These are phyloP conservation scores for Oryzaephilus surinamensis DNA, from an alignment of 1,140 invertebrate species.

Conservation along the genomic window DNA sequence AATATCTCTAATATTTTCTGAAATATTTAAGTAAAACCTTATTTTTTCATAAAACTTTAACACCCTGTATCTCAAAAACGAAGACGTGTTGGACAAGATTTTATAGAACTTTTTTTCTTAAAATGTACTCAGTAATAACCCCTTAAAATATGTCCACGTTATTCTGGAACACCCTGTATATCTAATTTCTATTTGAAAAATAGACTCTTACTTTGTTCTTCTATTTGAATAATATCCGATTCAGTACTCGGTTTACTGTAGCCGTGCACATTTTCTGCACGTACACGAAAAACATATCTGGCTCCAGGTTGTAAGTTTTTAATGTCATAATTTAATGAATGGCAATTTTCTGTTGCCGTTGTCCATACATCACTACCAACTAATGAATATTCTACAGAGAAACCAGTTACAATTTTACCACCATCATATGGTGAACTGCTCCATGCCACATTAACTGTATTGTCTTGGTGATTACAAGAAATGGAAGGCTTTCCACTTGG, in stretches of 20 bases:
- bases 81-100: too few relatives aligned
- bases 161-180: too few relatives aligned
- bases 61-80: too few relatives aligned
- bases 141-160: too few relatives aligned
- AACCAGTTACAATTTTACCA: slow-evolving; percentile 73
- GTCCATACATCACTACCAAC: slow-evolving; percentile 45
- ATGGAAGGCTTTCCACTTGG: slow-evolving; percentile 57
- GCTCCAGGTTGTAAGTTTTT: slow-evolving; percentile 43
- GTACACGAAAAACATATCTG: slow-evolving; percentile 60
- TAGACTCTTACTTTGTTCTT: slow-evolving; percentile 31
- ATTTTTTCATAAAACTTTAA: too few relatives aligned
- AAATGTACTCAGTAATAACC: too few relatives aligned
- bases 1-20: too few relatives aligned
- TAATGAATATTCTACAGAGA: slow-evolving; percentile 62
- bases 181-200: too few relatives aligned
- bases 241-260: slow-evolving; percentile 55
- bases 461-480: slow-evolving; percentile 35
- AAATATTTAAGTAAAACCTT: too few relatives aligned
- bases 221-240: slow-evolving; percentile 41
- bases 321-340: slow-evolving; percentile 52
- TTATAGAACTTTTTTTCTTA: too few relatives aligned
- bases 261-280: slow-evolving; percentile 70
- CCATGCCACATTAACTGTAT: slow-evolving; percentile 59
- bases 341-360: slow-evolving; percentile 47
- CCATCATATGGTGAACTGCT: slow-evolving; percentile 73